A percentile compares a stretch with the other conserved stretches of the same genome.
These are phyloP conservation scores for Calyptommatus sinebrachiatus DNA, from an alignment of 2,113 vertebrate species.

Conservation along the genomic window DNA sequence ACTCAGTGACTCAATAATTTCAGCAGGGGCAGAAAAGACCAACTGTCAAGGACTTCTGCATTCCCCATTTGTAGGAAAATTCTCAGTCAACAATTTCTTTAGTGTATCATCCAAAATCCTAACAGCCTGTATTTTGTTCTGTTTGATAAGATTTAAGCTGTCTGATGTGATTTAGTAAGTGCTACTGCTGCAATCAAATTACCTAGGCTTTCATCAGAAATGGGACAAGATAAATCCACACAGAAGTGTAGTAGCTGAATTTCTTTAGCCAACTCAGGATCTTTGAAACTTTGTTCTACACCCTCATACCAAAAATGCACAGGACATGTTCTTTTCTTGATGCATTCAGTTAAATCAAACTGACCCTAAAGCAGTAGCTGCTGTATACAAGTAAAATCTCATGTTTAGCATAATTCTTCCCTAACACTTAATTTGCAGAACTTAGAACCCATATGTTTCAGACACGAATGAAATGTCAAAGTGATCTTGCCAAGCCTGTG, in stretches of 20 bases:
- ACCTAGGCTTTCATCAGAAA: background rate
- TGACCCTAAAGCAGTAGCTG: background rate
- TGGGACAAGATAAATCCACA: background rate
- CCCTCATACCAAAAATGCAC: background rate
- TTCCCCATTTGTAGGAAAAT: background rate
- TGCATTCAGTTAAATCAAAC: background rate
- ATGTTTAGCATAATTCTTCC: background rate
- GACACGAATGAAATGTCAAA: constrained; percentile 8
- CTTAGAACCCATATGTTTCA: constrained; percentile 10
- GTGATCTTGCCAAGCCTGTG: constrained; percentile 16
- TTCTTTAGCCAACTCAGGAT: background rate
- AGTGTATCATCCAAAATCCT: background rate
- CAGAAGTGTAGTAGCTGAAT: background rate
- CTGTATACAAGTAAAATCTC: background rate
- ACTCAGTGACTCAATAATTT: too few species aligned
- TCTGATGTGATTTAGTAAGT: background rate
- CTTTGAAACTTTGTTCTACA: background rate
- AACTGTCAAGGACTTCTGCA: background rate
- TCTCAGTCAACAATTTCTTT: background rate
- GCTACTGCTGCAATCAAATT: background rate
- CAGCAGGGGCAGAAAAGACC: background rate
- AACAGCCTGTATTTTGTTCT: background rate
- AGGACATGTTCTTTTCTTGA: background rate
- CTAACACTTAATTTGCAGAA: constrained; percentile 2
- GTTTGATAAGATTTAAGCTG: background rate